Evolutionary conservation across 2,113 vertebrate genomes (phyloP), one percentile per base, ranked within the genome.

Genomic region (Hiodon tergisus): DNA sequence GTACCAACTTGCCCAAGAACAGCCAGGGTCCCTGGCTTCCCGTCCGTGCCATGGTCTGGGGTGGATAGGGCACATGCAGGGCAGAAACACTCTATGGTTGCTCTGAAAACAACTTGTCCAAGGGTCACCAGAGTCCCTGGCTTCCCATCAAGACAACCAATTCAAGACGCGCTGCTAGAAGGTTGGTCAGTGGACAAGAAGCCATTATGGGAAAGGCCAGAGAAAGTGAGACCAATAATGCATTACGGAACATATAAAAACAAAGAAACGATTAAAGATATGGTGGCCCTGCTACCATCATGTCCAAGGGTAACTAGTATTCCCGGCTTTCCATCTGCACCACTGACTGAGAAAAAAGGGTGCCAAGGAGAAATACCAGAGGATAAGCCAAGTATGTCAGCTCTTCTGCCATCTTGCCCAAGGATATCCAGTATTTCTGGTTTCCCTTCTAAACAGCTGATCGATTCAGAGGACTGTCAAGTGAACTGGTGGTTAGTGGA

Each of bases 271-370:
- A 46, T 55, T 47, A 48, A 62, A 68, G 57, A 57, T 6, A 77
- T 76, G 66, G 14, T n/a, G 51, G 69, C 17, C 3, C 63, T 67
- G 50, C 11, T 79, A 69, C 16, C 75, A 57, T 67, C 75, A 58
- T 76, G 73, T 63, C 72, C 80, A 69, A 77, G n/a, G 14, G 69
- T 69, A n/a, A 70, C 77, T 48, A 74, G 55, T 52, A 62, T 78
- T 4, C 61, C 75, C 72, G 77, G 59, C 4, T 76, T 83, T 62
- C 84, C 85, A 8, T 84, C 82, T 76, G 78, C 77, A 80, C 72
- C 75, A 58, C 16, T 72, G n/a, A 11, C 61, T 9, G 65, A 73
- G 54, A 77, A 77, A 78, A 82, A 47, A 14, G 60, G 69, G 47
- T 11, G 67, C 3, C 69, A 57, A 4, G 54, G 47, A 6, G 54